Evolutionary conservation across 2,113 vertebrate species (phyloP).

Genomic region (Actenoides lindsayi): DNA sequence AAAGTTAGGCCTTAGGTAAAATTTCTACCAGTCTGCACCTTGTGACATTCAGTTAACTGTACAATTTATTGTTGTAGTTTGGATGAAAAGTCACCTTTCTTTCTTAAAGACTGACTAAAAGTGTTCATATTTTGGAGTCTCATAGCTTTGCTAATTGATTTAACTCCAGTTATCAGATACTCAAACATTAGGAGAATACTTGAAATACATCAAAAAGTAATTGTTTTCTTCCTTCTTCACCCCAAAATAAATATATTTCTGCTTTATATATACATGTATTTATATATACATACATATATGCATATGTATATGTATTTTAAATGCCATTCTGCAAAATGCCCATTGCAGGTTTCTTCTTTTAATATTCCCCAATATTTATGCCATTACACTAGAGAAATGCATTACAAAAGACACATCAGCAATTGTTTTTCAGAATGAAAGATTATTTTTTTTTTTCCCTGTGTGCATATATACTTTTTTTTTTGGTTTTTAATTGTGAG

Average conservation of each 20-base stretch:
- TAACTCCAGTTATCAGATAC: background rate
- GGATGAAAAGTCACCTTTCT: background rate
- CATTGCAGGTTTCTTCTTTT: background rate
- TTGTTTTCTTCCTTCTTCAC: background rate
- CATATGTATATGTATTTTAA: background rate
- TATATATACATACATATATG: too few relatives aligned
- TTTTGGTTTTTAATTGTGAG: background rate
- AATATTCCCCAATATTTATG: background rate
- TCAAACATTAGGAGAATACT: background rate
- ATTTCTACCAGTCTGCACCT: background rate
- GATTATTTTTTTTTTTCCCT: background rate
- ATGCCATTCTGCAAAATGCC: background rate
- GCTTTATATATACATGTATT: background rate
- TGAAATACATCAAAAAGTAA: background rate
- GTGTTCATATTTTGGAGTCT: background rate
- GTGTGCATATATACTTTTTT: background rate
- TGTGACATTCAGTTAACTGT: background rate
- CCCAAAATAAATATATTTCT: background rate
- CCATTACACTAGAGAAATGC: background rate
- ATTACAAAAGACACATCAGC: background rate
- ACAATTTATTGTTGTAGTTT: background rate
- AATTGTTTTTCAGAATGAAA: background rate
- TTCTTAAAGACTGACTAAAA: background rate
- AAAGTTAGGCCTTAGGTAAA: background rate
- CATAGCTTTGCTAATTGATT: background rate